Evolutionary conservation across 2,113 vertebrate genomes (phyloP).

Genomic region (Dromaius novaehollandiae): DNA sequence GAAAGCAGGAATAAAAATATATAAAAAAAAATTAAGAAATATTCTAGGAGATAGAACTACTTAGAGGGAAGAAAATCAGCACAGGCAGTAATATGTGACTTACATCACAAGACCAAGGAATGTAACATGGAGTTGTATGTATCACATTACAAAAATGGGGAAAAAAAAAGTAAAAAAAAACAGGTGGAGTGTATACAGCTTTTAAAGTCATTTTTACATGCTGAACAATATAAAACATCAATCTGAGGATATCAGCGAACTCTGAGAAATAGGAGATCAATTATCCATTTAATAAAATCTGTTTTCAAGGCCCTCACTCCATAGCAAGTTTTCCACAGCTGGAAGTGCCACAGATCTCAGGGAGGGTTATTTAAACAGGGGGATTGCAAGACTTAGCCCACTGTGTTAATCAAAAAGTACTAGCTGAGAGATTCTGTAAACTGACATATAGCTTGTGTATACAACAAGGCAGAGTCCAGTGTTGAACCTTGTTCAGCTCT

Average conservation of each 20-base stretch:
- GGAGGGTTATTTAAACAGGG: neutral
- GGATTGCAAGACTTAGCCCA: neutral
- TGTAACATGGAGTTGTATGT: conserved; percentile 60
- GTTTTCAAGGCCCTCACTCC: neutral
- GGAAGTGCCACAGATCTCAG: neutral
- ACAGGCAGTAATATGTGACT: conserved; percentile 75
- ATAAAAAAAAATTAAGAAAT: conserved; percentile 57
- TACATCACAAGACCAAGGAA: conserved; percentile 74
- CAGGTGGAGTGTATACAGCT: conserved; percentile 15
- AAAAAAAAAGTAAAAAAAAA: neutral
- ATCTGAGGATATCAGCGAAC: neutral
- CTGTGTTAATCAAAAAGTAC: neutral
- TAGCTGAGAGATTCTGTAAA: neutral
- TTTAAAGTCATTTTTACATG: conserved; percentile 19
- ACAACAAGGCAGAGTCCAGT: neutral
- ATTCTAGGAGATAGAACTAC: conserved; percentile 76
- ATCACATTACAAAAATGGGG: conserved; percentile 48
- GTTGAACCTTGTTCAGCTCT: neutral
- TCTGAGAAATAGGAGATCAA: neutral
- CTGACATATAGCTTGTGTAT: neutral
- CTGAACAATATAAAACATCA: conserved; percentile 33
- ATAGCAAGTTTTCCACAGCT: neutral
- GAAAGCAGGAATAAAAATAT: conserved; percentile 84
- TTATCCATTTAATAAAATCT: neutral
- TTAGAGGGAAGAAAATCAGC: conserved; percentile 72